Evolutionary conservation across 2,797 vertebrate species (phyloP), one percentile per base, ranked within the genome.

Genomic region (Scolopax rusticola): DNA sequence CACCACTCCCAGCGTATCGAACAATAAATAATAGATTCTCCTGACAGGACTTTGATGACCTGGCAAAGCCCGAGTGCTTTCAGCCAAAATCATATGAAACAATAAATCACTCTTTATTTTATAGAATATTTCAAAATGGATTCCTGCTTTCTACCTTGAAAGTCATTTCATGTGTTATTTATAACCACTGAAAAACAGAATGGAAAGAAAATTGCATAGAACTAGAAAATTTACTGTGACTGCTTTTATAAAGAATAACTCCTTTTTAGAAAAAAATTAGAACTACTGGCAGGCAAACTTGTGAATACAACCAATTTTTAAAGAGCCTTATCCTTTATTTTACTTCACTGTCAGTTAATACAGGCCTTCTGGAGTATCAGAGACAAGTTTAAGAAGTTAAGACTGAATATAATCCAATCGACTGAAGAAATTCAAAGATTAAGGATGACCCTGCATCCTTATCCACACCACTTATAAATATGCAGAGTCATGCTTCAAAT

Each of bases 101-200:
- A 97, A 98, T 99, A 98, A 98, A 98, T 98, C 98, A 98, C 95
- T 97, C 97, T 98, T 98, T 97, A 98, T 98, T 98, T 98, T 98
- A 98, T 97, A 98, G 98, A 98, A 98, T 98, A 98, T 98, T 98
- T 98, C 98, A 98, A 98, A 98, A 99, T 98, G 96, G 98, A 98
- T 98, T 98, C 98, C 97, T 98, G 98, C 97, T 98, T 98, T 98
- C 97, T 97, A 98, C 98, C 98, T 98, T 98, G 98, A 98, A 98
- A 98, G 98, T 98, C 98, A 98, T 98, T 98, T 98, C 97, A 98
- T 95, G 94, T 97, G 98, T 98, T 98, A 98, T 98, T 98, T 99
- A 98, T 98, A 98, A 98, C 98, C 95, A 92, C 96, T 83, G 96
- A 98, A 97, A 97, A 98, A 61, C 94, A 97, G 95, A 97, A 98